A percentile compares a stretch with the other conserved stretches of the same genome.
Evolutionary conservation across 2,113 vertebrate genomes (phyloP).

Genomic region (Hydrolagus affinis): DNA sequence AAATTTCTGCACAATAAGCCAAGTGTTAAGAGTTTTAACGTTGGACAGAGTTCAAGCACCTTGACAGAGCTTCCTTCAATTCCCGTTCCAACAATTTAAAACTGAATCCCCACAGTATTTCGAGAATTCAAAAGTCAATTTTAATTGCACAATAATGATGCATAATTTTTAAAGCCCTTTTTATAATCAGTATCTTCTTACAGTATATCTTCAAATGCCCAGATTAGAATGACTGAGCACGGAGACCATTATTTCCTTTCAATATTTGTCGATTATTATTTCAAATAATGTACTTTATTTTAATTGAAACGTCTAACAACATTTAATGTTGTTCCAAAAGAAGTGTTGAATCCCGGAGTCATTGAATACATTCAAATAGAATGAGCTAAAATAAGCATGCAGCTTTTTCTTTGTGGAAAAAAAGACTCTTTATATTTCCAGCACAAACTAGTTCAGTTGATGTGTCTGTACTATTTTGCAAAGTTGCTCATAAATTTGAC

Average conservation of each 20-base stretch:
- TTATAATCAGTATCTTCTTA: background rate
- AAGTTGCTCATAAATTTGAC: background rate
- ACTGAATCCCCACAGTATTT: background rate
- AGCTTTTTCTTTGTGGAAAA: background rate
- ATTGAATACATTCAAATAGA: background rate
- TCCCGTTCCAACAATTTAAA: constrained; percentile 6
- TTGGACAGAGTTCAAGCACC: constrained; percentile 27
- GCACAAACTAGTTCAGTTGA: background rate
- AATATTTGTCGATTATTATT: background rate
- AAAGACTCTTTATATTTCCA: background rate
- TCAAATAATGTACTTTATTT: background rate
- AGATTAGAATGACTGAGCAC: background rate
- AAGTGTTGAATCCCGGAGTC: too few species aligned
- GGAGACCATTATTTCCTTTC: background rate
- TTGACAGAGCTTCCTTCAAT: constrained; percentile 29
- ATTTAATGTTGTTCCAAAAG: too few species aligned
- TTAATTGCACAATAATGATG: background rate
- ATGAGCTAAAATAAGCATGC: background rate
- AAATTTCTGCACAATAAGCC: constrained; percentile 16
- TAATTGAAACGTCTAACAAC: background rate
- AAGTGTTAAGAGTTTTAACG: constrained; percentile 25
- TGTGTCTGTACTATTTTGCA: too few species aligned
- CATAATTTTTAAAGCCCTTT: background rate
- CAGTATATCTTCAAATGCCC: background rate
- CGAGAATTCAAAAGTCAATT: background rate